These are phyloP conservation scores for Dryococelus australis DNA, from an alignment of 2,888 invertebrate species.

Conservation along the genomic window DNA sequence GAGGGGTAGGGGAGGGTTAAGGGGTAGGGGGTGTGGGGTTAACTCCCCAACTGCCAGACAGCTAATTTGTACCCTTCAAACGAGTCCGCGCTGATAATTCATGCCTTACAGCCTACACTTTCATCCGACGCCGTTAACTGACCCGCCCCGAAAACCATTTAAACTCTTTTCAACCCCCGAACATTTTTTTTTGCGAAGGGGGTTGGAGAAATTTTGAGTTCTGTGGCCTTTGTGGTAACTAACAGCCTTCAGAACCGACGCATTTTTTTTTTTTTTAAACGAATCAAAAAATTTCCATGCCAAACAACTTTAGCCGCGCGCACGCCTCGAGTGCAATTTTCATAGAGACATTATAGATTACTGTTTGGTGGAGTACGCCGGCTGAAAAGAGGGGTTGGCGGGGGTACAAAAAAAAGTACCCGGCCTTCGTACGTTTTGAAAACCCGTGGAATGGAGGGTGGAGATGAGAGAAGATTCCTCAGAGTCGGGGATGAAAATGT, in stretches of 20 bases:
- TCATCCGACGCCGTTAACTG: not conserved
- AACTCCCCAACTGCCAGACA: not conserved
- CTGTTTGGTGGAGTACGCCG: not conserved
- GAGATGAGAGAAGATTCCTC: not conserved
- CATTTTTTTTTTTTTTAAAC: not conserved
- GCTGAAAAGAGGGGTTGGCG: not conserved
- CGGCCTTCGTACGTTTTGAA: not conserved
- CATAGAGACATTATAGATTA: not conserved
- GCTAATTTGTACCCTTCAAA: conserved; percentile 16
- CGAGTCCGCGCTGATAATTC: not conserved
- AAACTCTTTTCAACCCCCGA: not conserved
- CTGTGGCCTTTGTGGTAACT: not conserved
- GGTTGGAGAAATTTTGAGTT: not conserved
- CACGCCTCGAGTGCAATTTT: not conserved
- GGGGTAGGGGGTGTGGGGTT: not conserved
- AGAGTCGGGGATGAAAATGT: not conserved
- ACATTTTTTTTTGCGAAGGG: not conserved
- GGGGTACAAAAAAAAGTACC: not conserved
- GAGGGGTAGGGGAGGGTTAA: not conserved
- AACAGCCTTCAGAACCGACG: not conserved
- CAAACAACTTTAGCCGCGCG: not conserved
- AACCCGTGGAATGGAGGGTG: not conserved
- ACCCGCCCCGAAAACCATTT: not conserved
- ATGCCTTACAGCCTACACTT: not conserved
- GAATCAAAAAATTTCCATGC: not conserved